Evolutionary conservation across 2,797 vertebrate species (phyloP).

Genomic region (Margarornis squamiger): DNA sequence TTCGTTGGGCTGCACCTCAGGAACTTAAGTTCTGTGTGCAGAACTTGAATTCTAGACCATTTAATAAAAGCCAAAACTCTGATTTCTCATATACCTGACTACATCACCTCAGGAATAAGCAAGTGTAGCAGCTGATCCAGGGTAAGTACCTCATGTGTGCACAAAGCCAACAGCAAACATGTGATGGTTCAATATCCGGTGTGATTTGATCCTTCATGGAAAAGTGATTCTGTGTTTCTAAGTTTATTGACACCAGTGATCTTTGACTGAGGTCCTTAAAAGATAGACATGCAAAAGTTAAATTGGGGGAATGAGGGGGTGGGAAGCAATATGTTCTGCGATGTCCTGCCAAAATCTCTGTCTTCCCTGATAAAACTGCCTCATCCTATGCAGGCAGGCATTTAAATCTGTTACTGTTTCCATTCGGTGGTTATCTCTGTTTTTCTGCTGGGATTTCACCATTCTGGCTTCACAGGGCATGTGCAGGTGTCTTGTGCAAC

Average conservation of each 20-base stretch:
- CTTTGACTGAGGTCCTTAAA: not conserved
- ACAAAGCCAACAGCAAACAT: not conserved
- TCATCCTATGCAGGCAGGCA: not conserved
- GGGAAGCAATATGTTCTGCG: not conserved
- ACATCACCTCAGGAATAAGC: not conserved
- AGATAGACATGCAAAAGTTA: not conserved
- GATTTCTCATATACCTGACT: not conserved
- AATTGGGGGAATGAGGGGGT: not conserved
- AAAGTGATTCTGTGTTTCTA: not conserved
- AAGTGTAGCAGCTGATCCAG: not conserved
- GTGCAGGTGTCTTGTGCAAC: not conserved
- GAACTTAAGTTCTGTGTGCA: not conserved
- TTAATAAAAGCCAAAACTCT: not conserved
- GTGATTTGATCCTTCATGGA: not conserved
- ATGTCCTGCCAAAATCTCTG: not conserved
- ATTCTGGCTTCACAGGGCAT: not conserved
- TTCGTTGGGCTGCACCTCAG: not conserved
- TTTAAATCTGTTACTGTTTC: conserved; percentile 1
- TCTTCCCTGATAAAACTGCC: not conserved
- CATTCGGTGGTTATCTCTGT: not conserved
- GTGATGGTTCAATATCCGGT: not conserved
- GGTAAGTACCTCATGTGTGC: not conserved
- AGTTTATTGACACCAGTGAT: not conserved
- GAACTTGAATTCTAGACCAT: not conserved
- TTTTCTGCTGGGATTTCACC: not conserved